These are phyloP conservation scores for Alca torda DNA, from an alignment of 2,797 vertebrate genomes.

Conservation along the genomic window DNA sequence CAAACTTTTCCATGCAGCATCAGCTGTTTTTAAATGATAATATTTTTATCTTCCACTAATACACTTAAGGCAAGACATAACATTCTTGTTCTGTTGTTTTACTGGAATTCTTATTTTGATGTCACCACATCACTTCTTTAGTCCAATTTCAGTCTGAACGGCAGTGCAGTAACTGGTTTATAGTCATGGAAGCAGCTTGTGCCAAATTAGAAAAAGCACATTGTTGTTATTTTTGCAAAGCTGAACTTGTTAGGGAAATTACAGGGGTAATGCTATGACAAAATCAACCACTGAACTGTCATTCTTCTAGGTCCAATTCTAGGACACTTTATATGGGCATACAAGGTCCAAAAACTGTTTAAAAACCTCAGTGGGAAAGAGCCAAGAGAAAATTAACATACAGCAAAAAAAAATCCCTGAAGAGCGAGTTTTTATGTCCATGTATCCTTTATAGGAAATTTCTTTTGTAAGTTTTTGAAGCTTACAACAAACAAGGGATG, in stretches of 20 bases:
- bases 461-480: neutral
- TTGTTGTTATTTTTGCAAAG: conserved; percentile 30
- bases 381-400: neutral
- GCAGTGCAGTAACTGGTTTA: neutral
- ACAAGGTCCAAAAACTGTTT: neutral
- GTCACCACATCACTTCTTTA: conserved; percentile 40
- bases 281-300: neutral
- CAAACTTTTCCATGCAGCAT: conserved; percentile 15
- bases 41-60: conserved; percentile 56
- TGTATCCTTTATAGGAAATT: conserved; percentile 46
- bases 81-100: conserved; percentile 49
- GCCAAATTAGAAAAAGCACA: conserved; percentile 19
- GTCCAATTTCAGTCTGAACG: conserved; percentile 1
- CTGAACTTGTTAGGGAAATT: conserved; percentile 13
- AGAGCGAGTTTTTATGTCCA: neutral
- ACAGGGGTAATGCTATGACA: neutral
- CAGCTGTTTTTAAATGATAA: conserved; percentile 32
- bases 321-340: conserved; percentile 24
- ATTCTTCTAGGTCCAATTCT: neutral
- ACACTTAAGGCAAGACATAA: conserved; percentile 39
- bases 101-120: conserved; percentile 50
- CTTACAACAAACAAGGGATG: neutral
- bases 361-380: neutral
- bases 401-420: neutral
- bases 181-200: neutral